These are phyloP conservation scores for Microctonus hyperodae DNA, from an alignment of 2,888 invertebrate species.

Conservation along the genomic window DNA sequence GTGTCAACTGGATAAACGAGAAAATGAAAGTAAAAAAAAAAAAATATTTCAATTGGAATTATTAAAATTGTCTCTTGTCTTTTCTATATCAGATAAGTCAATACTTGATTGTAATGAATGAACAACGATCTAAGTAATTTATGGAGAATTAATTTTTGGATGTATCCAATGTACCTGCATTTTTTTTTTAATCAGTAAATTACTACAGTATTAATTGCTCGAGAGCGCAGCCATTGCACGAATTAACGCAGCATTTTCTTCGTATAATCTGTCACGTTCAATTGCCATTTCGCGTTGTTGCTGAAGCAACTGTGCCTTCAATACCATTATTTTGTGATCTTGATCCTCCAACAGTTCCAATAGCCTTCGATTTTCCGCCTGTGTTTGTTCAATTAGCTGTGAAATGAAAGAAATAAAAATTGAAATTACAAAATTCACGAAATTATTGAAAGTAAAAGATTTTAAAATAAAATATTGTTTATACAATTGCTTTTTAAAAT, in stretches of 20 bases:
- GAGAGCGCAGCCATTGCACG: constrained; percentile 59
- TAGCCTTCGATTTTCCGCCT: constrained; percentile 61
- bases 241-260: constrained; percentile 59
- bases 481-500: not conserved
- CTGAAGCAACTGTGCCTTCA: constrained; percentile 58
- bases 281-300: constrained; percentile 57
- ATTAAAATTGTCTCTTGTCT: not conserved
- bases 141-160: too few relatives aligned
- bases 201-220: constrained; percentile 45
- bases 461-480: not conserved
- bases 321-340: constrained; percentile 59
- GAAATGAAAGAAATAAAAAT: constrained; percentile 20
- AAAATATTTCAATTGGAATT: not conserved
- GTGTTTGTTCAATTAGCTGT: constrained; percentile 60
- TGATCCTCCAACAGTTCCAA: constrained; percentile 59
- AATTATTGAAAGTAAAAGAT: not conserved
- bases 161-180: too few relatives aligned
- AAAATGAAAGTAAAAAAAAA: not conserved
- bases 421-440: not conserved
- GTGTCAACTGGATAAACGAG: too few relatives aligned
- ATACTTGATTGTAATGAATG: too few relatives aligned
- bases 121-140: too few relatives aligned
- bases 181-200: constrained; percentile 5
- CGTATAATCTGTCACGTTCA: constrained; percentile 57
- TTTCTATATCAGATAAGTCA: not conserved